Base-by-base conservation (phyloP, 2,113 vertebrate genomes). In the Mesembrinibis cayennensis region DNA sequence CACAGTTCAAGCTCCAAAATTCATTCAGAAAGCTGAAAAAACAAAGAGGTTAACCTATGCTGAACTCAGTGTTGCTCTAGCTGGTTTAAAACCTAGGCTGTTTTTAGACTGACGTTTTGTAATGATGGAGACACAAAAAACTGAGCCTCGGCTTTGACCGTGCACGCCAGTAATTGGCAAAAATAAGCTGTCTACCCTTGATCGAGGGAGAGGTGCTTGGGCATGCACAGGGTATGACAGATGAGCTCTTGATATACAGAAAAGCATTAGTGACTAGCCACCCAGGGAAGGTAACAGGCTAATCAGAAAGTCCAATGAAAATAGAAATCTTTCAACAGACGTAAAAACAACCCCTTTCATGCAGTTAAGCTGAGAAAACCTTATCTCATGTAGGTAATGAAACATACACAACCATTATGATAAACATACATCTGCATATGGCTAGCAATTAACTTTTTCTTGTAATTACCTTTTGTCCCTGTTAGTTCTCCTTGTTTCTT, bases 391-490 rank as follows among this genome's bases (percentile, higher is more conserved):
- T 44, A 84, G 18, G 11, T 38, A 84, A 78, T 34, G 29, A 77
- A 93, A 95, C 89, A 66, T 44, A 50, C 32, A 22, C 36, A 40
- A 29, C 4, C 21, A 23, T 40, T 66, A 9, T 58, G 36, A 56
- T 17, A 58, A 70, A 82, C 0, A 0, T 27, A 29, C 18, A 19
- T 32, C 81, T 78, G 21, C 20, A 47, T 45, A 44, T 8, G 16
- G 47, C 7, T 36, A 71, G 26, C n/a, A 89, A 84, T 29, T 53
- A 3, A 50, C 23, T 55, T 78, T 65, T 70, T 65, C n/a, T 85
- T 40, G 3, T 62, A 56, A 58, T 77, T 80, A 77, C 80, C 82
- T 83, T 66, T 77, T 83, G 27, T 67, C 9, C 12, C 10, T 9
- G 9, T 47, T 63, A 45, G 52, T 36, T 72, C 23, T 55, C 52